Evolutionary conservation across 2,888 invertebrate species (phyloP).

Genomic region (Tenthredo amoena): DNA sequence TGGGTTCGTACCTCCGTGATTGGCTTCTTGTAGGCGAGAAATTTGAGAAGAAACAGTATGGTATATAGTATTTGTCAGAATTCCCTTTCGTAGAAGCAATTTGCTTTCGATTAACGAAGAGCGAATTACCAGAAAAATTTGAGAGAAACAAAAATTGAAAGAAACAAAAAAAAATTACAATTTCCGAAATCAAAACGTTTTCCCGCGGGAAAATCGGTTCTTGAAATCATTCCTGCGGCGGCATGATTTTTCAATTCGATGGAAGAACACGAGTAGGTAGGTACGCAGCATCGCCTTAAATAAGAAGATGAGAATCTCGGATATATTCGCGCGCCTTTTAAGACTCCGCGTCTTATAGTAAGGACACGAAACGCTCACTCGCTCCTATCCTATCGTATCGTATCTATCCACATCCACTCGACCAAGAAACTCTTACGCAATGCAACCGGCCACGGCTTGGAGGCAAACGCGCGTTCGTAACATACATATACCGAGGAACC

Average conservation of each 20-base stretch:
- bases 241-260: no score
- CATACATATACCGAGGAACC: neutral
- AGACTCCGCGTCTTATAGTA: neutral
- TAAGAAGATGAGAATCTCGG: neutral
- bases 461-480: neutral
- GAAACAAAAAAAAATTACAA: no score
- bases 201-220: no score
- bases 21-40: neutral
- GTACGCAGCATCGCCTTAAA: neutral
- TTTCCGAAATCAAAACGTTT: no score
- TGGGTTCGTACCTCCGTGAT: neutral
- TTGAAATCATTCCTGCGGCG: no score
- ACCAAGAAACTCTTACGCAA: conserved; percentile 34
- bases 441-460: conserved; percentile 17
- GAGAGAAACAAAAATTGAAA: no score
- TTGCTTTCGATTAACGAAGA: no score
- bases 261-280: no score
- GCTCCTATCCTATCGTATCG: neutral
- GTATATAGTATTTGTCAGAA: neutral
- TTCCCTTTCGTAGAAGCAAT: neutral
- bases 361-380: conserved; percentile 9
- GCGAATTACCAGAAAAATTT: no score
- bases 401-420: conserved; percentile 8
- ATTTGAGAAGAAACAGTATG: no score
- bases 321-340: conserved; percentile 5